A percentile compares a stretch with the other conserved stretches of the same genome.
Evolutionary conservation across 2,888 invertebrate species (phyloP).

Genomic region (Tipula confusa): DNA sequence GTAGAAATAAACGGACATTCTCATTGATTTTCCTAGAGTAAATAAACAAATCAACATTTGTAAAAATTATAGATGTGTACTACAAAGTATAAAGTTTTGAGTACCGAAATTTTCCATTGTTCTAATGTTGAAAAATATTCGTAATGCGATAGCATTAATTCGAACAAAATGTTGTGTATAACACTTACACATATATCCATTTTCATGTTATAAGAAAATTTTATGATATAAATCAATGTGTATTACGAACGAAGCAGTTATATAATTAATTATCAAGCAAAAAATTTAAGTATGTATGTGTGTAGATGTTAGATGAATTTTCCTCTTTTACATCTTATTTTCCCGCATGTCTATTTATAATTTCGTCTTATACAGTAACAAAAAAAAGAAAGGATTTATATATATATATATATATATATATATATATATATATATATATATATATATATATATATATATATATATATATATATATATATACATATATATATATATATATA

Average conservation of each 20-base stretch:
- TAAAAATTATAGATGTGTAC: no score
- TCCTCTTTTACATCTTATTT: neutral
- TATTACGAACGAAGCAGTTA: constrained; percentile 3
- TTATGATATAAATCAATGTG: constrained; percentile 3
- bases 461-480: neutral
- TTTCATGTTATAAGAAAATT: neutral
- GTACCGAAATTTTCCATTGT: no score
- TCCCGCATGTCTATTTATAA: neutral
- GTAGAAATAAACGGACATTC: no score
- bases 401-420: neutral
- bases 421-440: neutral
- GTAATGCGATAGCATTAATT: neutral
- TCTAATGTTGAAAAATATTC: neutral
- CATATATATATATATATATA: neutral
- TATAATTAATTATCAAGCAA: constrained; percentile 12
- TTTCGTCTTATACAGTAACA: neutral
- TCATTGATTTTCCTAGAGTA: no score
- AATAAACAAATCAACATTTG: no score
- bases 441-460: neutral
- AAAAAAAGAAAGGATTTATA: neutral
- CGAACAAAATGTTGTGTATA: neutral
- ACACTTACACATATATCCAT: neutral
- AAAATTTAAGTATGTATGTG: neutral
- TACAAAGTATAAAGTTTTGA: no score
- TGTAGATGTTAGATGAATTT: neutral